Base-by-base conservation (phyloP, 2,888 invertebrate species). In the Archips crataeganus region DNA sequence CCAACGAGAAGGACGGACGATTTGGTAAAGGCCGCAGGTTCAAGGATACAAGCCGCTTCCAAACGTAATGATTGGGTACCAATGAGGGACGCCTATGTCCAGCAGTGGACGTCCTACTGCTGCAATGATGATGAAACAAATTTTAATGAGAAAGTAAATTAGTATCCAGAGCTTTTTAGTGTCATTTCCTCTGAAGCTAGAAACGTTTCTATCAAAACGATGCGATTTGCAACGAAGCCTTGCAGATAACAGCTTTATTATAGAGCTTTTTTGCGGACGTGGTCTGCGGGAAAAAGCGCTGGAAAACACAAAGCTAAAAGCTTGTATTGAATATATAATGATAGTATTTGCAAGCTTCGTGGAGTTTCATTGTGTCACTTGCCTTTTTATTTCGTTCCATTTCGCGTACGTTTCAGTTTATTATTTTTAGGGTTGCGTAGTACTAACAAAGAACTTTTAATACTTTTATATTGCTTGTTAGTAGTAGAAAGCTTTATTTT, bases 271-370 rank as follows among this genome's bases (percentile, higher is more conserved):
- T 62, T 59, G 49, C 63, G 32, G 49, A 45, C 63, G 63, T 15
- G 60, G 60, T 57, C 49, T 5, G 59, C 23, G 39, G n/a, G 36
- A 3, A 51, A 62, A 32, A 59, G 61, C 51, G 15, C 10, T 4
- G n/a, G 51, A 36, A 71, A 47, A 49, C 57, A 54, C 61, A 72
- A 66, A 59, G 59, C 71, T 65, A 36, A 72, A 72, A 72, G 72
- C 71, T 67, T 59, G 57, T 59, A 63, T 73, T 73, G 63, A 73
- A 73, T 73, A 68, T 63, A 63, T 63, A 63, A 73, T 39, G 39
- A 39, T 39, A 57, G 60, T 49, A 3, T 60, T 62, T 45, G 36
- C 15, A 34, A 47, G 57, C 11, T 54, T 45, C 11, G 32, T 1
- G 10, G 49, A 11, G 51, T 36, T 65, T 36, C 34, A 51, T 65